Evolutionary conservation across 2,797 vertebrate genomes (phyloP), one percentile per base, ranked within the genome.

Genomic region (Calcarius lapponicus): DNA sequence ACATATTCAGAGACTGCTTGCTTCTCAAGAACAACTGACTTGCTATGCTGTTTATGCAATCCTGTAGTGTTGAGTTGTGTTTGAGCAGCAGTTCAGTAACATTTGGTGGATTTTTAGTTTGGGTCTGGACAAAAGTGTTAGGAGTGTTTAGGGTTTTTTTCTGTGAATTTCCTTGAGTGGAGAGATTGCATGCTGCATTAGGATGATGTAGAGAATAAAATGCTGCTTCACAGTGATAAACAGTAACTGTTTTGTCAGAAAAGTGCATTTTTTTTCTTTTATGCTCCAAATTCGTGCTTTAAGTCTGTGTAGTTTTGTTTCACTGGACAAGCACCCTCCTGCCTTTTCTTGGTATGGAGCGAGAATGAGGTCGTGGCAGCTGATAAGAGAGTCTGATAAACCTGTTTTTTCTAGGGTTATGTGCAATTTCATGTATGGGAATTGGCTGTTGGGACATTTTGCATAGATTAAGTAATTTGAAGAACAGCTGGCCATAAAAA

Each of bases 1-100:
- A 17, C 16, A 1, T 67, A 71, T 82, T 31, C 51, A 62, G 84
- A 79, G 58, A 17, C 51, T 84, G 1, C 34, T 32, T 0, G 0
- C 32, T 88, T 48, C 42, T 85, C 20, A 13, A 31, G 45, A 90
- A 3, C 45, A 74, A 2, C 38, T 57, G n/a, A 1, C 34, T 45
- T 87, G 67, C 56, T 60, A 0, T 25, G 48, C 26, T 74, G 34
- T 50, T 79, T 26, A 17, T n/a, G 36, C 26, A 34, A 1, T 47
- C 31, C 8, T 3, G 13, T 50, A 6, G 16, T 8, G 12, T 29
- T 10, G 79, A 45, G 65, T 22, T 78, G 45, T 45, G 25, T 71
- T 72, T 47, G 43, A 87, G 73, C 60, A 86, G 71, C 36, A 36
- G 20, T 22, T 13, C 6, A 1, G 25, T 8, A 45, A 40, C 13